Base-by-base conservation (phyloP, 1,140 invertebrate genomes). In the Neodiprion fabricii region DNA sequence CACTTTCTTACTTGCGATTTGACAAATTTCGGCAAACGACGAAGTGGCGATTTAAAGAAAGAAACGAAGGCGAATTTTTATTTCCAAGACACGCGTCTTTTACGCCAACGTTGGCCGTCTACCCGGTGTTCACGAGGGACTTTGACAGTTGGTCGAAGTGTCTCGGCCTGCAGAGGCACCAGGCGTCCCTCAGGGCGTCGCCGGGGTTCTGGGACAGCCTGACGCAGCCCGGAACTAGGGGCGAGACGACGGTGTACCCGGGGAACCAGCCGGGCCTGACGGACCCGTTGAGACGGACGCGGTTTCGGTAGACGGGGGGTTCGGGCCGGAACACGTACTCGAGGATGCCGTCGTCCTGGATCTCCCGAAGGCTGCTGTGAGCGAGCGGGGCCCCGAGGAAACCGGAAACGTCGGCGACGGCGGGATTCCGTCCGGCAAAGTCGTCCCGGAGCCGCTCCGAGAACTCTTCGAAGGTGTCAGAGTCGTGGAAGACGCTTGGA, bases 81-180 rank as follows among this genome's bases (percentile, higher is more conserved):
- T 21, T 21, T 21, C 17, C 17, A 21, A 21, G 17, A 21, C 17
- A 21, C 17, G 17, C 17, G 17, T 21, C 17, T 21, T 21, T 40
- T 5, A 40, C 28, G 28, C 28, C 28, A 40, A 40, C 28, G 28
- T 40, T 5, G 8, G 12, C n/a, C 23, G 48, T 67, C 79, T 77
- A 78, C 71, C 70, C 65, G 74, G 75, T 49, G 76, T 75, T 72
- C 72, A 66, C 72, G 53, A 75, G 67, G n/a, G 76, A 77, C 79
- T 81, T 79, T 61, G 78, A 77, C 72, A 77, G 68, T 74, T 81
- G 77, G 75, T 76, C 72, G 69, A 80, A 80, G 78, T 78, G 74
- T 76, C 73, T 78, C 53, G 80, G 78, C 79, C 73, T 53, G 72
- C 76, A 78, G 65, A 83, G 76, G 47, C 72, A 23, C 72, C 74